Evolutionary conservation across 2,888 invertebrate species (phyloP), one percentile per base, ranked within the genome.

Genomic region (Dioctria rufipes): DNA sequence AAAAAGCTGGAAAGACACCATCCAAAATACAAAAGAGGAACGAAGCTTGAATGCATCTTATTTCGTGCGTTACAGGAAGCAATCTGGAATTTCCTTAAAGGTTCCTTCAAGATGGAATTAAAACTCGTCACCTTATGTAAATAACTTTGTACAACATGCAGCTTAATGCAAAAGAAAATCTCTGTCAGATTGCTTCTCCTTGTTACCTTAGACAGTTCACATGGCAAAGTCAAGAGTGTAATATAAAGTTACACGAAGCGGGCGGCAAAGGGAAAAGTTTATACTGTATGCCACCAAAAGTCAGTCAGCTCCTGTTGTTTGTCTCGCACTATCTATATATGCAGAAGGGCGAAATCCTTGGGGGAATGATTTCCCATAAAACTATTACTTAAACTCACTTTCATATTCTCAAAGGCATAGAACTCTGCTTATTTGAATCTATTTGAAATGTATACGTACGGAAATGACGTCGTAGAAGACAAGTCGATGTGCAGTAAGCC

Each of bases 381-480:
- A 73, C 73, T 73, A 73, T 73, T 60, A 73, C 54, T 73, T 73
- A 60, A 13, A 51, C 58, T 73, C 54, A 13, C 73, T 60, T 73
- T 73, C 73, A 60, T 73, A 25, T 58, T 73, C 73, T 60, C 58
- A 73, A 73, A 58, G 39, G 58, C 13, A 46, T 54, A 40, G 54
- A 3, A 54, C 54, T 58, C 58, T 40, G 54, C 51, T 42, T 54
- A 39, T 73, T 73, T 8, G 42, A 37, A 73, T 40, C 58, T 73
- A 58, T 73, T 58, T 69, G 69, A 69, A 69, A 69, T 69, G 73
- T 25, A 46, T 37, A 67, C 42, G 49, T 54, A 58, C 73, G 37
- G 73, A 54, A 11, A 11, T 4, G 11, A 11, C 4, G 11, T 8
- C 11, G 11, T 4, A 6, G 54, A 54, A 54, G n/a, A 54, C 54